Conservation (phyloP, 2,888 invertebrate genomes). For the Eupeodes luniger region DNA sequence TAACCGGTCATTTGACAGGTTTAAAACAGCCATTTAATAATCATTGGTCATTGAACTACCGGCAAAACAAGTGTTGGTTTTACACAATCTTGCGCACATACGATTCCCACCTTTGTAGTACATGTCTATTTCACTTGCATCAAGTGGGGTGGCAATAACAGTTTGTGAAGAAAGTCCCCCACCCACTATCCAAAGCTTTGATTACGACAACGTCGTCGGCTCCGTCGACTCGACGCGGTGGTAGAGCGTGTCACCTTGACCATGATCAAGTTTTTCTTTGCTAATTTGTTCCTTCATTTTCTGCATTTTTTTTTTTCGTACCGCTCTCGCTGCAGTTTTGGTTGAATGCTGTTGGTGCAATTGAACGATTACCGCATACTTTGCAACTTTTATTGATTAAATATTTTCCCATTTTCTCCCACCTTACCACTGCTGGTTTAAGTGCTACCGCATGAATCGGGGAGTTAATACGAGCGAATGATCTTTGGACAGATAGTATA, state of each 20-base stretch:
- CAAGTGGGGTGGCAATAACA: conserved; percentile 7
- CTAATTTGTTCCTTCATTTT: conserved; percentile 52
- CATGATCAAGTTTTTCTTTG: conserved; percentile 54
- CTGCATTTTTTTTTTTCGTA: conserved; percentile 22
- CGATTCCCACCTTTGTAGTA: conserved; percentile 4
- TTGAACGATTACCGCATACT: conserved; percentile 59
- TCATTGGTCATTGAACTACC: conserved; percentile 64
- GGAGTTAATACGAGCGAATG: conserved; percentile 26
- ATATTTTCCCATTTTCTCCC: conserved; percentile 33
- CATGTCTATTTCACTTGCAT: conserved; percentile 13
- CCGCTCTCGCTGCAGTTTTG: conserved; percentile 35
- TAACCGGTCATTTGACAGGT: conserved; percentile 51
- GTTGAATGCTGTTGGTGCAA: conserved; percentile 46
- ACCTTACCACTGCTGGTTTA: background rate
- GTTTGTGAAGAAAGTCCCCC: conserved; percentile 30
- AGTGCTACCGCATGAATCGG: conserved; percentile 12
- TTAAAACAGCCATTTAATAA: conserved; percentile 29
- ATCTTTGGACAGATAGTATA: conserved; percentile 51
- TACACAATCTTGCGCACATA: background rate
- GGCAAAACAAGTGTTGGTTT: conserved; percentile 38
- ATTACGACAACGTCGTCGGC: conserved; percentile 8
- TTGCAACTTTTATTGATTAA: conserved; percentile 53
- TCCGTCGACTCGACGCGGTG: background rate
- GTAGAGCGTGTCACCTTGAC: conserved; percentile 72
- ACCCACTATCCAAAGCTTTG: conserved; percentile 21